Evolutionary conservation across 2,797 vertebrate genomes (phyloP).

Genomic region (Morus bassanus): DNA sequence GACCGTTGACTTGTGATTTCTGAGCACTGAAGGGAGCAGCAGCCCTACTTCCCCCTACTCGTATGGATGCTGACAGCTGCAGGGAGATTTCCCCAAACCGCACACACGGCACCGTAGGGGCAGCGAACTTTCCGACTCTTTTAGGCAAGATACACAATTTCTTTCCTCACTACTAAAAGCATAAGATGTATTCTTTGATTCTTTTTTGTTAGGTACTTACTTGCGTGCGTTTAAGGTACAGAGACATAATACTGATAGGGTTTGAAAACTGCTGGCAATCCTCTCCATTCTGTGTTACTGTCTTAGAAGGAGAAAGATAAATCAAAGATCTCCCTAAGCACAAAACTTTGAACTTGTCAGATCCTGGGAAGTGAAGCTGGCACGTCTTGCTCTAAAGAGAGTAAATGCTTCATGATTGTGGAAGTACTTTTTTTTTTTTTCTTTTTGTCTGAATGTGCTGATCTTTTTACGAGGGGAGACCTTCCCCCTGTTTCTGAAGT

Average conservation of each 20-base stretch:
- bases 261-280: conserved; percentile 16
- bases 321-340: background rate
- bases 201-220: background rate
- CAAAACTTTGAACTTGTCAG: conserved; percentile 36
- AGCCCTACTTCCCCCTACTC: background rate
- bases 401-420: background rate
- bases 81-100: background rate
- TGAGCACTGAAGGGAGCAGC: background rate
- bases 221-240: background rate
- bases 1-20: background rate
- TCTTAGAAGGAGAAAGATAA: conserved; percentile 30
- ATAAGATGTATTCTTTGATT: background rate
- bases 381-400: background rate
- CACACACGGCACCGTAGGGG: accelerated
- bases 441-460: background rate
- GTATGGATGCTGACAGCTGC: background rate
- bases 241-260: background rate
- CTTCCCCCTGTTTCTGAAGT: background rate
- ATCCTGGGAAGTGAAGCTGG: background rate
- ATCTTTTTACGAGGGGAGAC: background rate
- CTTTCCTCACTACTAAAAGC: background rate
- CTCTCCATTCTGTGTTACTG: background rate
- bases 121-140: background rate
- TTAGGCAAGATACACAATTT: background rate
- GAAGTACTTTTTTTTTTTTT: background rate